These are phyloP conservation scores for Pseudorhiza aurosa DNA, from an alignment of 30 jellyfish, hydroid and myxozoan species.

Conservation along the genomic window DNA sequence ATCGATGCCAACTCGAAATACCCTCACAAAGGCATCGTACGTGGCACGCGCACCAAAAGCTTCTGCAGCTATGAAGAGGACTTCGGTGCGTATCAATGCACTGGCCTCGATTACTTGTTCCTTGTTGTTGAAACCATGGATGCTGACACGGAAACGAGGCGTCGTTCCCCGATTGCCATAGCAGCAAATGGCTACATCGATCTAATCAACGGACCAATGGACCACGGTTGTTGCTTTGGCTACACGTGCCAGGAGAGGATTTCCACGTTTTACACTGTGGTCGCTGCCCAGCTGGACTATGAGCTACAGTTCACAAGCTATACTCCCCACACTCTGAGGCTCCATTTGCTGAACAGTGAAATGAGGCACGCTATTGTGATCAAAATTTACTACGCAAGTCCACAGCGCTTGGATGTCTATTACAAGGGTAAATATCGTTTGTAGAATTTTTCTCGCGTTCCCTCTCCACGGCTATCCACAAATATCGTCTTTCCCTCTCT, in stretches of 20 bases:
- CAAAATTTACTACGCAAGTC: constrained; percentile 74
- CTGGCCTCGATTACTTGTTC: constrained; percentile 65
- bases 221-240: constrained; percentile 98
- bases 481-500: no score
- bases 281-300: constrained; percentile 66
- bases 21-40: constrained; percentile 92
- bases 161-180: constrained; percentile 84
- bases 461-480: no score
- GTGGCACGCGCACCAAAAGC: constrained; percentile 68
- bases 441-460: no score
- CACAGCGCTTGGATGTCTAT: constrained; percentile 88
- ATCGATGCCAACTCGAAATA: constrained; percentile 57
- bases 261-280: constrained; percentile 86
- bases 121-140: constrained; percentile 93
- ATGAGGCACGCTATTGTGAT: constrained; percentile 65
- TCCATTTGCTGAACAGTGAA: constrained; percentile 79
- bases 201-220: constrained; percentile 97
- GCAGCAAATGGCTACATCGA: constrained; percentile 89
- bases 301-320: constrained; percentile 76
- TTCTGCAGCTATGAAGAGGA: constrained; percentile 60
- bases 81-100: constrained; percentile 79
- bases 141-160: constrained; percentile 88
- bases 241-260: constrained; percentile 96
- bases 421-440: constrained; percentile 68
- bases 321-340: constrained; percentile 79